Percentiles rank a stretch among this genome's conserved stretches.
Evolutionary conservation across 2,888 invertebrate genomes (phyloP).

Genomic region (Seira ritae): DNA sequence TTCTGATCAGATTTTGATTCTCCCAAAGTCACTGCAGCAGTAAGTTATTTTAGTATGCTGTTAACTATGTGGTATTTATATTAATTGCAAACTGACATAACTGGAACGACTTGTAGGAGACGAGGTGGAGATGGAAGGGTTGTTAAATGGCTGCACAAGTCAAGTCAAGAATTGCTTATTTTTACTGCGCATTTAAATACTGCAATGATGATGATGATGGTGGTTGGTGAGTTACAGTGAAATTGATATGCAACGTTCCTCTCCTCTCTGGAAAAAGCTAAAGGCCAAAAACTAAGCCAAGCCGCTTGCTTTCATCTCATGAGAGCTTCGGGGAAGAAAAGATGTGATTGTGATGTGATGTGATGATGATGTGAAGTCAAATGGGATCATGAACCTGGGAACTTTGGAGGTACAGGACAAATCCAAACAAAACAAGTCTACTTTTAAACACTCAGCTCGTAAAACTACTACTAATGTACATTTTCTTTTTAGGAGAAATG

Average conservation of each 20-base stretch:
- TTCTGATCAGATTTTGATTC: no score
- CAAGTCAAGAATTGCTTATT: not conserved
- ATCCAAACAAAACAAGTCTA: not conserved
- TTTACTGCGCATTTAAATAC: not conserved
- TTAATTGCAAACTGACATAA: constrained; percentile 49
- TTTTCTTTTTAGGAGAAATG: not conserved
- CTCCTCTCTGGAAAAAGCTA: not conserved
- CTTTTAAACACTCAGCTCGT: not conserved
- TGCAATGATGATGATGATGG: no score
- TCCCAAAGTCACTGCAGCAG: no score
- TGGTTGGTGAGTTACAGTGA: not conserved
- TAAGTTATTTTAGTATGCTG: constrained; percentile 8
- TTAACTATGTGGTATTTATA: constrained; percentile 32
- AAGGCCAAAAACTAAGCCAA: no score
- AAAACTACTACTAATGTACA: no score
- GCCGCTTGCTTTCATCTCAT: no score
- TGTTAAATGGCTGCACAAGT: no score
- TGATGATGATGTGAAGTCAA: not conserved
- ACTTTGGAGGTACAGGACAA: not conserved
- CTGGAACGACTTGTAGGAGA: constrained; percentile 31
- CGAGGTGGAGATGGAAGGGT: no score
- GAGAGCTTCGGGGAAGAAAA: no score
- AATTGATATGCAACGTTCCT: not conserved
- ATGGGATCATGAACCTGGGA: constrained; percentile 1
- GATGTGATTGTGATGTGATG: not conserved